Conservation (phyloP, 2,888 invertebrate species). For the Notodonta dromedarius region DNA sequence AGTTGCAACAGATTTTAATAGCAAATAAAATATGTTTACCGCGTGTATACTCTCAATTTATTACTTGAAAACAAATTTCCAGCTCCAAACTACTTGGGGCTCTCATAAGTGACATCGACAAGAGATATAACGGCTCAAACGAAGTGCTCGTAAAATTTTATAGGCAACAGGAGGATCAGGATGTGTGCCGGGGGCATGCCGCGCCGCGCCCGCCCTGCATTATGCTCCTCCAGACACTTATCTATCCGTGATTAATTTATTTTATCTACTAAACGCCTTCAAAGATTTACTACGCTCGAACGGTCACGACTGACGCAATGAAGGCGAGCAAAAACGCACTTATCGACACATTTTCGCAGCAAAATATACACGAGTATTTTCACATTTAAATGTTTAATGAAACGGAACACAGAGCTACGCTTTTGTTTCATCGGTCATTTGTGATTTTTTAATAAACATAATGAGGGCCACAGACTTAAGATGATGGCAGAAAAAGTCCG, state of each 20-base stretch:
- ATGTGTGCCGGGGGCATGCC: constrained; percentile 60
- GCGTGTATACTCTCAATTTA: constrained; percentile 15
- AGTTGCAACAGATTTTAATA: background rate
- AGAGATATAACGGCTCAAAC: constrained; percentile 74
- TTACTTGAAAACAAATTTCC: constrained; percentile 46
- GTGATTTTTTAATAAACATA: constrained; percentile 18
- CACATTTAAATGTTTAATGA: constrained; percentile 16
- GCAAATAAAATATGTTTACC: background rate
- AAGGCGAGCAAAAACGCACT: constrained; percentile 27
- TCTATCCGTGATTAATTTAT: constrained; percentile 77
- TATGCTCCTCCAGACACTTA: constrained; percentile 68
- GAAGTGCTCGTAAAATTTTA: constrained; percentile 78
- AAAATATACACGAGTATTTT: constrained; percentile 15
- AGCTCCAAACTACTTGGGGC: constrained; percentile 63
- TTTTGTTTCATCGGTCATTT: constrained; percentile 18
- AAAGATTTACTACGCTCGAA: constrained; percentile 54
- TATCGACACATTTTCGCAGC: constrained; percentile 20
- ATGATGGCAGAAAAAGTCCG: background rate
- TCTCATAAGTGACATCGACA: constrained; percentile 70
- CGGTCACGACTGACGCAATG: constrained; percentile 41
- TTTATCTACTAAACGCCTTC: constrained; percentile 63
- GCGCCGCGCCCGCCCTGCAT: constrained; percentile 57
- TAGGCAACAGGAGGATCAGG: constrained; percentile 64
- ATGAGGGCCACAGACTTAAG: too few species aligned
- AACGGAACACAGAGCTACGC: constrained; percentile 13